A percentile compares a stretch with the other conserved stretches of the same genome.
phyloP scores from a whole-genome alignment of 2,888 invertebrate species.

The Apocheima hispidaria region DNA sequence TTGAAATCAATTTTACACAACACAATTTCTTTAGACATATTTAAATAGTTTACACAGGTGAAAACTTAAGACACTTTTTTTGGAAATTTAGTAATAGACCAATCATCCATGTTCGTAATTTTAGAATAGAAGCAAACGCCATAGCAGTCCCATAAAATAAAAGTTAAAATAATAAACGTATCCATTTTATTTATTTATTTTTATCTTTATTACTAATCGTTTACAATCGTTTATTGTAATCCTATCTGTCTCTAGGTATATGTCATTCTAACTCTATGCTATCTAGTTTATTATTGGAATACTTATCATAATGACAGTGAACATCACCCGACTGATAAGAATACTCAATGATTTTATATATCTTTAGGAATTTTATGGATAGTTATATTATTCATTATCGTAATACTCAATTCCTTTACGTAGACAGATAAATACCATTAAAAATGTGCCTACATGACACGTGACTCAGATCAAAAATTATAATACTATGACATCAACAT shows the following conservation, averaged over 20 bases:
- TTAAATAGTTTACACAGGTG: no score
- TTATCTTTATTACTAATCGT: not conserved
- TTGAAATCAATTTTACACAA: no score
- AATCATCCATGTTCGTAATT: not conserved
- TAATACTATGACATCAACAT: not conserved
- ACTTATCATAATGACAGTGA: constrained; percentile 12
- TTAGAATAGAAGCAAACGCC: not conserved
- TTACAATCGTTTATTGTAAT: not conserved
- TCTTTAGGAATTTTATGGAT: not conserved
- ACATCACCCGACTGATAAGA: not conserved
- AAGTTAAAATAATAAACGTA: not conserved
- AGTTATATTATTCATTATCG: not conserved
- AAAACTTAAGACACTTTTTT: no score
- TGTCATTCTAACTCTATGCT: not conserved
- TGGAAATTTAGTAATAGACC: no score
- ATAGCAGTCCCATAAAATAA: not conserved
- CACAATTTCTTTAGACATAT: no score
- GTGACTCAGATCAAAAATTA: constrained; percentile 13
- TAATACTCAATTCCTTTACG: not conserved
- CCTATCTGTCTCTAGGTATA: not conserved
- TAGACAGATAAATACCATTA: constrained; percentile 1
- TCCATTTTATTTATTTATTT: not conserved
- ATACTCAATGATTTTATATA: not conserved
- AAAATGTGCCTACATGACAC: not conserved
- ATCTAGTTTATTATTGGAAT: not conserved